These are phyloP conservation scores for Tupaia tana DNA, from an alignment of 2,113 vertebrate species.

Conservation along the genomic window DNA sequence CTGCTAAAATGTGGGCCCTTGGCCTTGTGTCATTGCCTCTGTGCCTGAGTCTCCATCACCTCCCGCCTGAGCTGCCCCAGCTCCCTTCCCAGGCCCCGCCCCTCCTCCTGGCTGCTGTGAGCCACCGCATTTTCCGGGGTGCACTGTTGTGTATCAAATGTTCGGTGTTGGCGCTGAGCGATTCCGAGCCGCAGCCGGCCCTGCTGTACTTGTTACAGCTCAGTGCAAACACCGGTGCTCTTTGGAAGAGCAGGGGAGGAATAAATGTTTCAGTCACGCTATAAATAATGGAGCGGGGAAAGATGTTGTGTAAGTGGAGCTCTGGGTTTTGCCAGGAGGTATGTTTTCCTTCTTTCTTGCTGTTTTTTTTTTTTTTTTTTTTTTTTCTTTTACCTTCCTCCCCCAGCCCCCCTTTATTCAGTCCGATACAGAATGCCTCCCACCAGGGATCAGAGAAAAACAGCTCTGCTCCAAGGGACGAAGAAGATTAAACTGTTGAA, in stretches of 20 bases:
- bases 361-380: conserved; percentile 64
- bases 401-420: neutral
- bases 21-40: neutral
- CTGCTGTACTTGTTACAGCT: conserved; percentile 4
- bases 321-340: conserved; percentile 90
- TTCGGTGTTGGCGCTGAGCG: neutral
- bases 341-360: conserved; percentile 84
- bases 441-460: conserved; percentile 61
- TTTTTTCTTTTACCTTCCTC: conserved; percentile 38
- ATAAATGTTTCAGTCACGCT: conserved; percentile 93
- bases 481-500: conserved; percentile 74
- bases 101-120: neutral
- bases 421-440: conserved; percentile 63
- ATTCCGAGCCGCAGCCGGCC: neutral
- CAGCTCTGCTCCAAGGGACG: conserved; percentile 66
- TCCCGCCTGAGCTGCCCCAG: neutral
- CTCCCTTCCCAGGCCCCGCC: neutral
- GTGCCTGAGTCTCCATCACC: neutral
- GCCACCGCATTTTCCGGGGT: conserved; percentile 55
- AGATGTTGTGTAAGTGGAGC: conserved; percentile 91
- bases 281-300: conserved; percentile 94
- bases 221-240: neutral
- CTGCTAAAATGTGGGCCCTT: neutral
- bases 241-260: conserved; percentile 84
- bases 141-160: conserved; percentile 39